Evolutionary conservation across 2,797 vertebrate genomes (phyloP), one percentile per base, ranked within the genome.

Genomic region (Rachycentron canadum): DNA sequence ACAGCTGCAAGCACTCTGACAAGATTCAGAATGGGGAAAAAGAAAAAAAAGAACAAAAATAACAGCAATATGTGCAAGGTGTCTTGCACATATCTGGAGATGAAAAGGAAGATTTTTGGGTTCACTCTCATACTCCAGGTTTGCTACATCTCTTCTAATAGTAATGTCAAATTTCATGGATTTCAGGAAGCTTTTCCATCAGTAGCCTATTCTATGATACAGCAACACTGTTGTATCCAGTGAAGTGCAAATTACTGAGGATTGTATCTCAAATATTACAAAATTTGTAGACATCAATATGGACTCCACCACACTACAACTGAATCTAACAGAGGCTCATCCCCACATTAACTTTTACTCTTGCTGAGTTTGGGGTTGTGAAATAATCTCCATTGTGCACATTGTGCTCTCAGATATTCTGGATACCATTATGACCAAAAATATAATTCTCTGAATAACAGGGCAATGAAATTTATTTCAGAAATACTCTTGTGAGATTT

Each of bases 1-100:
- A 82, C 61, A 73, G 80, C 81, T 28, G 77, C 88, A 88, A 93
- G 89, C 87, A 90, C 88, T 89, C 90, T 77, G 86, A 87, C 87
- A 81, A 84, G 76, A 89, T 78, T 86, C 62, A 68, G 85, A 90
- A 88, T 86, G 76, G 80, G 75, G 52, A 71, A 70, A 69, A 78
- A 55, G 4, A 83, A 69, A 59, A 65, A 71, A 78, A 76, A 68
- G 49, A 74, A 74, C 38, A 25, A 69, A 76, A 74, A 62, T 16
- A 69, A 36, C n/a, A 49, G 45, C 36, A 63, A 62, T 66, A 73
- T 63, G 55, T 8, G 26, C 65, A 65, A 72, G 45, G 55, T 64
- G 9, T 69, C 53, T 64, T 73, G 57, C 30, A 69, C 49, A 74
- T 45, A 67, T 38, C 50, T 60, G 4, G 34, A 69, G 23, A 41